These are phyloP conservation scores for Aphidoletes aphidimyza DNA, from an alignment of 2,888 invertebrate genomes.

Conservation along the genomic window DNA sequence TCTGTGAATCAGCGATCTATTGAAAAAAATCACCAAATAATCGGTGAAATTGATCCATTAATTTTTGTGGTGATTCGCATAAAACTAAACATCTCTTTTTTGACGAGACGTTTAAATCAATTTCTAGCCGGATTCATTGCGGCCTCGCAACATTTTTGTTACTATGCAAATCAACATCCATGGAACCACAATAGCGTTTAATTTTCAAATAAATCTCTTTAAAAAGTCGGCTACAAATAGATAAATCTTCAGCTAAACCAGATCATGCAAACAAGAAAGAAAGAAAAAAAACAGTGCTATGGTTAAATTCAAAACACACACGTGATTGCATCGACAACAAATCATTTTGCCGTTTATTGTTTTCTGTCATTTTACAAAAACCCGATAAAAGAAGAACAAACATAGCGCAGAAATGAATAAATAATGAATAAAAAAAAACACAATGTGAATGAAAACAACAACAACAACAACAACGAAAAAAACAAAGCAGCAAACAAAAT, in stretches of 20 bases:
- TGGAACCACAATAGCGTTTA: neutral
- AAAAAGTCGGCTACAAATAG: neutral
- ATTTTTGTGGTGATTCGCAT: neutral
- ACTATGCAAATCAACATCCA: no score
- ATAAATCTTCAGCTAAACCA: neutral
- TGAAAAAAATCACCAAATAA: neutral
- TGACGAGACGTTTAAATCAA: no score
- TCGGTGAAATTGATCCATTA: neutral
- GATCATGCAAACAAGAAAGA: no score
- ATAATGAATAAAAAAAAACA: neutral
- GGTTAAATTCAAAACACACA: no score
- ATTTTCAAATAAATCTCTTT: slow-evolving; percentile 38
- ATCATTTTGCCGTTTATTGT: no score
- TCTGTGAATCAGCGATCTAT: no score
- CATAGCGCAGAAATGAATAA: slow-evolving; percentile 10
- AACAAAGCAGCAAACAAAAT: neutral
- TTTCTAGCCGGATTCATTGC: neutral
- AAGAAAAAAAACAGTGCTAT: no score
- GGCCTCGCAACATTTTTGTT: neutral
- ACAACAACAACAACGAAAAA: neutral
- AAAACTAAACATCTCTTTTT: neutral
- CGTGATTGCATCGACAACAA: no score
- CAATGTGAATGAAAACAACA: neutral
- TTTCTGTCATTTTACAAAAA: no score
- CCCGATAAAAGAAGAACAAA: neutral